Base-by-base conservation (phyloP, 2,113 vertebrate species). In the Dascyllus trimaculatus region DNA sequence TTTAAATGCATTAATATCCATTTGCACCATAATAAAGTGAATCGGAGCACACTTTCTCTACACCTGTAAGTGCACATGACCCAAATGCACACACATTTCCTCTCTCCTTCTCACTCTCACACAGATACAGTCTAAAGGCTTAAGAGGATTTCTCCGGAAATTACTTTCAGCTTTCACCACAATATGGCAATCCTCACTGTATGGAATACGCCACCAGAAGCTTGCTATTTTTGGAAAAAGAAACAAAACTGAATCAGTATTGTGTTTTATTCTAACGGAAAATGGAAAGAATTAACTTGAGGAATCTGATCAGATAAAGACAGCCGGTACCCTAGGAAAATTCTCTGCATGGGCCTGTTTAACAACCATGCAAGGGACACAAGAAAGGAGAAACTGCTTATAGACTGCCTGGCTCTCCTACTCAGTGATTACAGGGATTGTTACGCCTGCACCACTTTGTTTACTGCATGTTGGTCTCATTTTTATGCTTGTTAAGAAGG, bases 301-400 rank as follows among this genome's bases (percentile, higher is more conserved):
- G 14, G 45, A 72, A 54, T 51, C 46, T 69, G 46, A 52, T 78
- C 68, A 68, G 49, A 63, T 53, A 48, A 72, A 82, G 25, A 56
- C 38, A 48, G 56, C 14, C 57, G 69, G 18, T 56, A 35, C 2
- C 4, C 66, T 24, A 56, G 45, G 17, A 51, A 29, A 22, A 11
- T 35, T 3, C 46, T 40, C 19, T 66, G 24, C 6, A 32, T 43
- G 56, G 11, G 51, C 57, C 48, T 19, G 25, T 78, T 79, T 49
- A 71, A 58, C 46, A 75, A 45, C 11, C 10, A 57, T 25, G 62
- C n/a, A 65, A 40, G 32, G 38, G 54, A 71, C 17, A 67, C 11
- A 57, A 63, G 19, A 29, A 6, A 69, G 5, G 17, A 75, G 43
- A 61, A 1, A 2, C 25, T 8, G 61, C 63, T 67, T 14, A 67